phyloP scores from a whole-genome alignment of 2,113 vertebrate genomes.

The Pavo muticus region DNA sequence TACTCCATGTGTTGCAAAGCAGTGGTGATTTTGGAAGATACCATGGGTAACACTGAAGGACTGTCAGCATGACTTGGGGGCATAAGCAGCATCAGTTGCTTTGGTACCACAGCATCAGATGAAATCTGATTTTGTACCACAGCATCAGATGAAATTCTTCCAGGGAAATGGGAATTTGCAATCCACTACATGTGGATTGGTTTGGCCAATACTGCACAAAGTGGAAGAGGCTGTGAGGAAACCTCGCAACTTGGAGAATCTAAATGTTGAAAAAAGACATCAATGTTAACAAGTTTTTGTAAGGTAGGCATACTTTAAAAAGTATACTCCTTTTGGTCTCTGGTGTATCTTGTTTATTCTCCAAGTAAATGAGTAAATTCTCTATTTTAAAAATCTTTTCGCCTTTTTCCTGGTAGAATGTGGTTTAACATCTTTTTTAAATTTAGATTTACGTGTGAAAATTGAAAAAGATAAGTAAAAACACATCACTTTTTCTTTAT shows the following conservation, averaged over 20 bases:
- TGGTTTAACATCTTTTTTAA: background rate
- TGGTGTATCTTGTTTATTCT: accelerated
- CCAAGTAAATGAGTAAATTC: too few species aligned
- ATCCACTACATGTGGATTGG: background rate
- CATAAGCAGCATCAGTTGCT: background rate
- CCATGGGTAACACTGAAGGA: accelerated
- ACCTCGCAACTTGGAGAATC: background rate
- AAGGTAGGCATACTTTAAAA: background rate
- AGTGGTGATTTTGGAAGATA: background rate
- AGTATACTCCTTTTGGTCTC: background rate
- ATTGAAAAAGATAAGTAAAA: background rate
- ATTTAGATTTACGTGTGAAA: background rate
- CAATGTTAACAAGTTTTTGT: background rate
- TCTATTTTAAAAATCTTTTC: background rate
- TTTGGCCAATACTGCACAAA: accelerated
- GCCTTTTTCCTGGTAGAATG: background rate
- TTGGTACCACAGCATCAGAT: background rate
- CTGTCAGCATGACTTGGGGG: background rate
- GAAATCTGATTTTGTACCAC: background rate
- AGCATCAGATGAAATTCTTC: background rate
- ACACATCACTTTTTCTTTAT: background rate
- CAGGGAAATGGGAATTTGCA: background rate
- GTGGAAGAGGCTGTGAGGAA: background rate
- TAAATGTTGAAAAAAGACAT: background rate
- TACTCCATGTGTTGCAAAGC: background rate